These are phyloP conservation scores for Campoletis sonorensis DNA, from an alignment of 1,140 invertebrate genomes.

Conservation along the genomic window DNA sequence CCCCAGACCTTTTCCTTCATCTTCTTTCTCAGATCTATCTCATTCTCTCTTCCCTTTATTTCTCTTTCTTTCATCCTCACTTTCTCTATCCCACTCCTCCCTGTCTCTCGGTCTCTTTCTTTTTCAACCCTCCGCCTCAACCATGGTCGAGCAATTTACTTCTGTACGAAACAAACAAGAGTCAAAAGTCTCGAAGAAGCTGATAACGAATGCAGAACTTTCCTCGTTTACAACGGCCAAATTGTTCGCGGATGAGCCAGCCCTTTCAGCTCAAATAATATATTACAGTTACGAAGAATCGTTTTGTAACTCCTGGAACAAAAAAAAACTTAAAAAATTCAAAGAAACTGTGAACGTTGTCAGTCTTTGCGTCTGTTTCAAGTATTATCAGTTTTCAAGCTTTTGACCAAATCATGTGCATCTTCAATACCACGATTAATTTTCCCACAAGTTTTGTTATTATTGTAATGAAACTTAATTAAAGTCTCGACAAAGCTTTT, in stretches of 20 bases:
- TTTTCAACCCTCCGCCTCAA: not conserved
- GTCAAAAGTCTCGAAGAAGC: slow-evolving; percentile 57
- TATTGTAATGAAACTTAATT: no score
- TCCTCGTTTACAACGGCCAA: slow-evolving; percentile 70
- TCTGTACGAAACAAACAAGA: slow-evolving; percentile 48
- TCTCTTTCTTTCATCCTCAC: not conserved
- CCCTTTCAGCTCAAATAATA: not conserved
- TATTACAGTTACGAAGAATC: not conserved
- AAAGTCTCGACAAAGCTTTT: no score
- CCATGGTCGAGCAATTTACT: slow-evolving; percentile 14
- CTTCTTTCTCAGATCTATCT: slow-evolving; percentile 30
- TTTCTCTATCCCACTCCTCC: not conserved
- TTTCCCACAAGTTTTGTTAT: no score
- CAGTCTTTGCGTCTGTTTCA: no score
- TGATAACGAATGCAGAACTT: slow-evolving; percentile 67
- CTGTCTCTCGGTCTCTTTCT: not conserved
- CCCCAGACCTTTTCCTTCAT: not conserved
- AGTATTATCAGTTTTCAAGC: no score
- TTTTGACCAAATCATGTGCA: no score
- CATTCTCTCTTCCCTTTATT: not conserved
- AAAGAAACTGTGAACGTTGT: no score
- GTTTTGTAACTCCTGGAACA: not conserved
- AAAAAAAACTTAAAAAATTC: no score
- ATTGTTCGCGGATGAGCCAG: slow-evolving; percentile 61
- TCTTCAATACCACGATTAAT: no score